Conservation (phyloP, 2,888 invertebrate species). For the Caenorhabditis wallacei region DNA sequence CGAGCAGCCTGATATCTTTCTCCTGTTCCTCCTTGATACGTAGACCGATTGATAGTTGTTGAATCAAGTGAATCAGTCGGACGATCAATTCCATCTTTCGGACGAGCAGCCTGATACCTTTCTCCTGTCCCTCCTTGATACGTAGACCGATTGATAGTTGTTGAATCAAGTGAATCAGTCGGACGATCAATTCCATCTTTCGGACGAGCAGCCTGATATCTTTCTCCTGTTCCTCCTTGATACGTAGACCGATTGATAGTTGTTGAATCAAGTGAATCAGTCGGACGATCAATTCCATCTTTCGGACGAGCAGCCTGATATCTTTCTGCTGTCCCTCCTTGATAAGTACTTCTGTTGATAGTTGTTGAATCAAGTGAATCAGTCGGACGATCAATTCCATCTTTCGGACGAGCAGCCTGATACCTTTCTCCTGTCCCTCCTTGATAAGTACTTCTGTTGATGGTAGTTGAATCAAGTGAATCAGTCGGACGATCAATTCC, state of each 20-base stretch:
- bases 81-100: slow-evolving; percentile 33
- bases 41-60: slow-evolving; percentile 27
- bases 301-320: slow-evolving; percentile 27
- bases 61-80: slow-evolving; percentile 26
- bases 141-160: slow-evolving; percentile 28
- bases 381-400: slow-evolving; percentile 23
- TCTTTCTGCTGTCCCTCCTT: slow-evolving; percentile 39
- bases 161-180: slow-evolving; percentile 21
- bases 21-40: slow-evolving; percentile 42
- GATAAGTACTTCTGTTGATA: slow-evolving; percentile 39
- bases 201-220: slow-evolving; percentile 26
- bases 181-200: slow-evolving; percentile 31
- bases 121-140: slow-evolving; percentile 48
- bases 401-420: slow-evolving; percentile 27
- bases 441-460: slow-evolving; percentile 40
- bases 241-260: slow-evolving; percentile 35
- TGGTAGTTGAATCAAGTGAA: slow-evolving; percentile 20
- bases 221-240: slow-evolving; percentile 43
- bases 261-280: slow-evolving; percentile 15
- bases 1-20: slow-evolving; percentile 26
- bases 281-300: slow-evolving; percentile 28
- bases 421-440: slow-evolving; percentile 38
- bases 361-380: slow-evolving; percentile 25
- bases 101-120: slow-evolving; percentile 26
- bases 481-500: slow-evolving; percentile 23